Percentiles rank a stretch among this genome's conserved stretches.
These are phyloP conservation scores for Gnatocerus cornutus DNA, from an alignment of 2,888 invertebrate genomes.

Conservation along the genomic window DNA sequence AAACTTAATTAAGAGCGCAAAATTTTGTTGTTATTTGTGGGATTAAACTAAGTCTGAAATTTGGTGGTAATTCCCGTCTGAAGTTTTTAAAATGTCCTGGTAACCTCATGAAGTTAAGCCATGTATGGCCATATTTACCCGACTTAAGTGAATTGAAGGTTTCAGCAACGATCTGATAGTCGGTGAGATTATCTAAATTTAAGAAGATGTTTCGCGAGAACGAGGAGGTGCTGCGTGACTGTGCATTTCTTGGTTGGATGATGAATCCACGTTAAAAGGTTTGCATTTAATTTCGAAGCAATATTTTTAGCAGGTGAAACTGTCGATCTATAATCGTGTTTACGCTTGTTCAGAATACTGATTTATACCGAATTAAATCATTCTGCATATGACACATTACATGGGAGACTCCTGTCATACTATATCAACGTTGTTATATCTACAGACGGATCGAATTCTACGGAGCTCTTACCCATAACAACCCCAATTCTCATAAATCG, in stretches of 20 bases:
- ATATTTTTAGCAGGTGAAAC: constrained; percentile 47
- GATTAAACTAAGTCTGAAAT: too few relatives aligned
- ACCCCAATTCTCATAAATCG: constrained; percentile 20
- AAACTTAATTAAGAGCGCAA: too few relatives aligned
- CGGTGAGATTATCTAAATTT: constrained; percentile 28
- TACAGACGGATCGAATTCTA: constrained; percentile 32
- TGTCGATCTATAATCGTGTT: constrained; percentile 50
- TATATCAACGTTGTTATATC: constrained; percentile 45
- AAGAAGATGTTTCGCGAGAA: constrained; percentile 15
- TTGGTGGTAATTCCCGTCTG: too few relatives aligned
- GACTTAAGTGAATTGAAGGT: not conserved
- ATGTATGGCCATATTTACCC: too few relatives aligned
- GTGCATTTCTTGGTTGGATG: constrained; percentile 35
- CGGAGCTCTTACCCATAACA: constrained; percentile 24
- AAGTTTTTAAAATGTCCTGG: too few relatives aligned
- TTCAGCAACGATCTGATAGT: constrained; percentile 19
- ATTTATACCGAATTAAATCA: constrained; percentile 50
- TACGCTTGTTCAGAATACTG: constrained; percentile 50
- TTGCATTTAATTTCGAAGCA: constrained; percentile 39
- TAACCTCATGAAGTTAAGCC: too few relatives aligned
- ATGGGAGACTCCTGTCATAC: constrained; percentile 48
- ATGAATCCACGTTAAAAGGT: constrained; percentile 34
- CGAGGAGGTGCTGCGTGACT: constrained; percentile 20
- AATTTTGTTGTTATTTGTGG: too few relatives aligned
- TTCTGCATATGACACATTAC: constrained; percentile 51